Evolutionary conservation across 1,140 invertebrate species (phyloP).

Genomic region (Brachionus rubens): DNA sequence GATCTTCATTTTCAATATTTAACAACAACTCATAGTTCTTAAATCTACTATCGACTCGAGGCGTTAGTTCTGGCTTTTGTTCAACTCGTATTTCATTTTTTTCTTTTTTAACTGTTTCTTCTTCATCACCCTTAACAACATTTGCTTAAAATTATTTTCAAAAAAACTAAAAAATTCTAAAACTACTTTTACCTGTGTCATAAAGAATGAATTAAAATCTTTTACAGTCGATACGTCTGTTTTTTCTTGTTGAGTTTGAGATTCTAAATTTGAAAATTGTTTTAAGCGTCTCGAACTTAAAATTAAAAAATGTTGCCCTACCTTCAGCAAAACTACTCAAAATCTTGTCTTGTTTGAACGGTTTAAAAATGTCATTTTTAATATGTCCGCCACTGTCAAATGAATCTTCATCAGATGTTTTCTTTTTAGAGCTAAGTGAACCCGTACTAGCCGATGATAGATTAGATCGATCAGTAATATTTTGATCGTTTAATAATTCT

Average conservation of each 20-base stretch:
- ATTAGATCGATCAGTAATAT: background rate
- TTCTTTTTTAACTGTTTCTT: background rate
- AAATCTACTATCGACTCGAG: slow-evolving; percentile 1
- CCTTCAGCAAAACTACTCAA: slow-evolving; percentile 15
- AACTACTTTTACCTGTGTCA: background rate
- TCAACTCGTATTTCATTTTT: background rate
- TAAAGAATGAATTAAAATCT: slow-evolving; percentile 45
- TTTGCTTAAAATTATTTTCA: background rate
- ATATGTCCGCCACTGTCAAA: slow-evolving; percentile 14
- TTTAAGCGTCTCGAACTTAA: no score
- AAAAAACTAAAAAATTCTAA: background rate
- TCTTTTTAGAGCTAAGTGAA: background rate
- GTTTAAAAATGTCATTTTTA: slow-evolving; percentile 37
- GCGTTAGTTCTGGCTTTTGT: background rate
- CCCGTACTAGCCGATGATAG: background rate
- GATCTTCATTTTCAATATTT: slow-evolving; percentile 45
- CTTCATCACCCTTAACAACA: no score
- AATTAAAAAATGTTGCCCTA: background rate
- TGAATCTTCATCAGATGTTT: background rate
- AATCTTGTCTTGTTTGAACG: slow-evolving; percentile 32
- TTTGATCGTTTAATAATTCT: background rate
- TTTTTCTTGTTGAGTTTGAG: background rate
- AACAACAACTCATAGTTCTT: slow-evolving; percentile 17
- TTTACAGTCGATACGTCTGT: background rate
- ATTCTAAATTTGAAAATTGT: no score